Base-by-base conservation (phyloP, 92 coral and sea anemone genomes). In the Desmophyllum pertusum region DNA sequence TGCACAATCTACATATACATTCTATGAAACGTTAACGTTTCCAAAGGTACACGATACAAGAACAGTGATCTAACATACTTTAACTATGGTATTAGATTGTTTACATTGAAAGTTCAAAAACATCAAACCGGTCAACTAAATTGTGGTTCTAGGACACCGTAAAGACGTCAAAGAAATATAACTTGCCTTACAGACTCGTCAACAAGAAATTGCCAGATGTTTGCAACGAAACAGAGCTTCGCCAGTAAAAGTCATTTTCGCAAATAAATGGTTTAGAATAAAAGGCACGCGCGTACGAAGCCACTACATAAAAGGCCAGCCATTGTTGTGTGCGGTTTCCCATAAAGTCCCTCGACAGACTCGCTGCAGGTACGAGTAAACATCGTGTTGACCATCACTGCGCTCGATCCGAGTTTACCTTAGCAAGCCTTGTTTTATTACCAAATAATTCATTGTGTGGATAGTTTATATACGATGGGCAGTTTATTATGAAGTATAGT, bases 401-500 rank as follows among this genome's bases (percentile, higher is more conserved):
- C n/a, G 41, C 38, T 48, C 5, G 41, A 31, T 21, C 37, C 14
- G 19, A 75, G 25, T 72, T n/a, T 4, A 29, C 36, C 23, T 14
- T 41, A 10, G 30, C 31, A 50, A 5, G 17, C 63, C 30, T 11
- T 35, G 55, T 75, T 51, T 29, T 51, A 51, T 31, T 31, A 23
- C 5, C 64, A 75, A 75, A 17, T 25, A 48, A 51, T 30, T 38
- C 29, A 36, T 40, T 55, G 70, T 31, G 45, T 38, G n/a, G 81
- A 77, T 77, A 77, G 70, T 57, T 77, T 77, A 55, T 65, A 33
- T 55, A 77, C 45, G 48, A 25, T 19, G 40, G 51, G 25, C 7
- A n/a, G 81, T 59, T 59, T 77, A 53, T 77, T 77, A 51, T 77
- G 81, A 59, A 77, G 59, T 57, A 36, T 37, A 57, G 70, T 39